Evolutionary conservation across 92 coral and sea anemone genomes (phyloP), one percentile per base, ranked within the genome.

Genomic region (Isaurus tuberculatus): DNA sequence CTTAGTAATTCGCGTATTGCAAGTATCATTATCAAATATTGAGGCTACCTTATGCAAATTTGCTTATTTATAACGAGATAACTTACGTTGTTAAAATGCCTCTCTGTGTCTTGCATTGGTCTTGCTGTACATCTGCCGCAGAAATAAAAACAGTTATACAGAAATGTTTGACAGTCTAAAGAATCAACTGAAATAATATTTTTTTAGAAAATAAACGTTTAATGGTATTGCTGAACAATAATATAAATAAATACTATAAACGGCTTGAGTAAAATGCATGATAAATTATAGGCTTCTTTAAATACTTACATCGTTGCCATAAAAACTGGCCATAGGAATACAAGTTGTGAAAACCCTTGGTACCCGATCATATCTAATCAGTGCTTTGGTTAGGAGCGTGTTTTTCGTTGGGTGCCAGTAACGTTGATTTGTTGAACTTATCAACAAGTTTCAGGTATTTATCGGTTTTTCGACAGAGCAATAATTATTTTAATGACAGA

Each of bases 401-500:
- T 25, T 37, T 37, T 75, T 34, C 34, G 46, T 32, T 8, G 65
- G 33, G 55, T 32, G 28, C 2, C 28, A 48, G 16, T 8, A 49
- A n/a, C 8, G 65, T 25, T 29, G 29, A 53, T 29, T 44, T 34
- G 51, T 25, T 77, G 34, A 34, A 9, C 28, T 33, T 20, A 33
- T 58, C 81, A 75, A 20, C 48, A 8, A 15, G 51, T 23, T 10
- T n/a, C 29, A 4, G 22, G 70, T 77, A 77, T 77, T 77, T 77
- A 77, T 36, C n/a, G 27, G 11, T 77, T 58, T 60, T 49, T 75
- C 70, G 42, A 61, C 28, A 14, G 68, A 37, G 3, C 23, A 44
- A 20, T 77, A 77, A 77, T 77, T 77, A 58, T 33, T 60, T 25
- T 36, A 77, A 55, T 77, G 82, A 77, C 70, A 33, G 82, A 57